Conservation (phyloP, 1,140 invertebrate genomes). For the Drosophila bipectinata region DNA sequence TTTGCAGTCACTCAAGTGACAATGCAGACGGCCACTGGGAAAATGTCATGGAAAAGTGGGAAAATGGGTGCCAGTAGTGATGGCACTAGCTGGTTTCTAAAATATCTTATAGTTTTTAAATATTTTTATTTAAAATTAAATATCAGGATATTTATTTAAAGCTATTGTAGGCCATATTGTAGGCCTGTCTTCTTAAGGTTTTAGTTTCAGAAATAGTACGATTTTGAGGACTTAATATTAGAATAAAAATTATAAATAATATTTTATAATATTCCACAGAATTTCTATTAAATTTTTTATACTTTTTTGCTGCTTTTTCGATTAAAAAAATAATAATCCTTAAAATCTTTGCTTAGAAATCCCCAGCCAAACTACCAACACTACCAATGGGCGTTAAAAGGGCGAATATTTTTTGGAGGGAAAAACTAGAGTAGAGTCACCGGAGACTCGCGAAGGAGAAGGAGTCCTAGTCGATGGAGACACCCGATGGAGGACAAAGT, state of each 20-base stretch:
- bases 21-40: slow-evolving; percentile 44
- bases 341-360: not conserved
- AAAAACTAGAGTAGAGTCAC: slow-evolving; percentile 16
- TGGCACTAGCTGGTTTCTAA: not conserved
- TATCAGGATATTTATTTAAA: too few relatives aligned
- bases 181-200: too few relatives aligned
- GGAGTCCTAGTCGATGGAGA: slow-evolving; percentile 4
- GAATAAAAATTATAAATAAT: too few relatives aligned
- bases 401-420: not conserved
- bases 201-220: too few relatives aligned
- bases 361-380: not conserved
- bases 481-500: slow-evolving; percentile 53
- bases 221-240: too few relatives aligned
- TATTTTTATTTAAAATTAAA: not conserved
- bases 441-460: slow-evolving; percentile 14
- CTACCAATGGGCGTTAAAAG: not conserved
- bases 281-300: too few relatives aligned
- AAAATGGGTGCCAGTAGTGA: slow-evolving; percentile 10
- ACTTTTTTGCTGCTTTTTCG: too few relatives aligned
- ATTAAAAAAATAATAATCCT: too few relatives aligned
- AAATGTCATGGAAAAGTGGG: slow-evolving; percentile 1
- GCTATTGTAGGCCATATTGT: too few relatives aligned
- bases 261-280: too few relatives aligned
- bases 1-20: slow-evolving; percentile 75
- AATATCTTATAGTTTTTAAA: too few relatives aligned